Evolutionary conservation across 1,140 invertebrate species (phyloP).

Genomic region (Stratiolaelaps scimitus): DNA sequence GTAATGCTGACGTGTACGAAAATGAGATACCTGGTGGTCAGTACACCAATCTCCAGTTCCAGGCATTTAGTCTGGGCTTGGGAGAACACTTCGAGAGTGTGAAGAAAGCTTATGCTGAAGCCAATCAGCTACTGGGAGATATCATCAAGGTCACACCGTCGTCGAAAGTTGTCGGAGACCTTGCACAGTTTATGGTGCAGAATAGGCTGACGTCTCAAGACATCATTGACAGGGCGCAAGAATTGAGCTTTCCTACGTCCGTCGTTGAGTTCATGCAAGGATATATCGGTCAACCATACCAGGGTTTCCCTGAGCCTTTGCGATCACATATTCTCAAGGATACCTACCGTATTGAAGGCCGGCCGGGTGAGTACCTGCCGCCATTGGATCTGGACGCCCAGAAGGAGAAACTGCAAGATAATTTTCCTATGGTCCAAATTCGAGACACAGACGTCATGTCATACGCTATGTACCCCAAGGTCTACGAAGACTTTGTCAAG

Average conservation of each 20-base stretch:
- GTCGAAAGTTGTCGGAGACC: slow-evolving; percentile 73
- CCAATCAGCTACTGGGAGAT: slow-evolving; percentile 86
- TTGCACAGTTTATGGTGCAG: slow-evolving; percentile 99
- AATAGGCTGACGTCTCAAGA: slow-evolving; percentile 78
- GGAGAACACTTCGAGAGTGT: slow-evolving; percentile 50
- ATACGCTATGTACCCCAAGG: slow-evolving; percentile 87
- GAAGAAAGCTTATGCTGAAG: slow-evolving; percentile 90
- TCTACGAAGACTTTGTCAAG: slow-evolving; percentile 78
- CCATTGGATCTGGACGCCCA: slow-evolving; percentile 77
- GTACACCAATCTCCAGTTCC: slow-evolving; percentile 50
- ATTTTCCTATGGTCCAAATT: slow-evolving; percentile 52
- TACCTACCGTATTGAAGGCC: slow-evolving; percentile 69
- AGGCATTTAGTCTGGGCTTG: slow-evolving; percentile 35
- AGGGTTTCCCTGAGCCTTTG: slow-evolving; percentile 92
- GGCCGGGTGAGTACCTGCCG: slow-evolving; percentile 70
- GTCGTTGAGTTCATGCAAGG: slow-evolving; percentile 96
- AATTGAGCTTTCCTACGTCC: slow-evolving; percentile 92
- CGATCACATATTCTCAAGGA: slow-evolving; percentile 71
- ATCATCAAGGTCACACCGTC: slow-evolving; percentile 61
- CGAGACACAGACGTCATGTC: slow-evolving; percentile 82
- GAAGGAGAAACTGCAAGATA: slow-evolving; percentile 60
- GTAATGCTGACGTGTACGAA: slow-evolving; percentile 46
- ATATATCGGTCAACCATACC: slow-evolving; percentile 85
- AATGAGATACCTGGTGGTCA: slow-evolving; percentile 50
- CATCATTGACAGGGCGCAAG: slow-evolving; percentile 73